Percentiles rank a stretch among this genome's conserved stretches.
Evolutionary conservation across 2,888 invertebrate species (phyloP).

Genomic region (Cosmia pyralina): DNA sequence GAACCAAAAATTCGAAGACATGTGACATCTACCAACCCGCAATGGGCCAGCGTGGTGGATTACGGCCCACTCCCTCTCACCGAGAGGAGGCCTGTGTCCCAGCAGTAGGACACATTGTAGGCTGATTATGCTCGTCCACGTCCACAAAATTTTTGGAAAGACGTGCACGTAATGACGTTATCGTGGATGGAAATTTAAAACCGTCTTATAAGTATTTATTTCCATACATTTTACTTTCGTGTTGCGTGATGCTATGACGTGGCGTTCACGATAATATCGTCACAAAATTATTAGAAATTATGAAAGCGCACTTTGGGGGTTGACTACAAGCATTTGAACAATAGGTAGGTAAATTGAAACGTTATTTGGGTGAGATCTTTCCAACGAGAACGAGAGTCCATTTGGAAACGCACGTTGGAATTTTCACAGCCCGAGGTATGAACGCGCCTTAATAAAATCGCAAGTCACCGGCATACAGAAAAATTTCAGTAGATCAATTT

Average conservation of each 20-base stretch:
- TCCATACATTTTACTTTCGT: background rate
- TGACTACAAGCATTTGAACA: background rate
- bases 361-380: background rate
- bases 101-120: too few relatives aligned
- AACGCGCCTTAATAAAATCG: background rate
- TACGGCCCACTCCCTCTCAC: too few relatives aligned
- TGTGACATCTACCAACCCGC: background rate
- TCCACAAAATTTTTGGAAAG: too few relatives aligned
- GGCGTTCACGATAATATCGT: background rate
- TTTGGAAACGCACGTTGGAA: background rate
- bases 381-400: too few relatives aligned
- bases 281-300: background rate
- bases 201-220: background rate
- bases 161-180: too few relatives aligned
- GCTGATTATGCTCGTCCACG: too few relatives aligned
- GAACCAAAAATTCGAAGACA: background rate
- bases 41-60: too few relatives aligned
- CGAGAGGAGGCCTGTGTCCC: too few relatives aligned
- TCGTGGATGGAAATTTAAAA: too few relatives aligned
- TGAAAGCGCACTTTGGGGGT: background rate
- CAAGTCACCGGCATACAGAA: slow-evolving; percentile 13
- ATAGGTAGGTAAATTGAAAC: background rate
- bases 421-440: background rate
- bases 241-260: background rate
- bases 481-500: slow-evolving; percentile 47